Evolutionary conservation across 2,113 vertebrate genomes (phyloP).

Genomic region (Xerus inauris): DNA sequence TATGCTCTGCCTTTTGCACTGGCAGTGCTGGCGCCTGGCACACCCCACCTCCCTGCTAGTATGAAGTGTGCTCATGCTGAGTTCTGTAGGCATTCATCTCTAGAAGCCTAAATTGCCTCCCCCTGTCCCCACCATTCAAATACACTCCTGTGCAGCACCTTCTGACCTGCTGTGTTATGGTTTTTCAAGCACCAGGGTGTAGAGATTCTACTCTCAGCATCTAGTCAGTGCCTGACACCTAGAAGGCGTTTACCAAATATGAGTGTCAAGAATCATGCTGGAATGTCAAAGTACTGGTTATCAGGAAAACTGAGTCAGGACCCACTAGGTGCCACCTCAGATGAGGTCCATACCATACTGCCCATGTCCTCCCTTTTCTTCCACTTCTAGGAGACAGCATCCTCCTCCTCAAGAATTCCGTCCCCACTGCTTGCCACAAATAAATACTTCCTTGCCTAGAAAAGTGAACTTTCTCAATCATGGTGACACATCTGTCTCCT

Average conservation of each 20-base stretch:
- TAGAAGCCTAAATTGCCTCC: not conserved
- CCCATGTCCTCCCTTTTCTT: not conserved
- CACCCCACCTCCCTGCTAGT: not conserved
- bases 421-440: not conserved
- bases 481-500: not conserved
- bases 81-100: not conserved
- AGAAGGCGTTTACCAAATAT: not conserved
- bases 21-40: not conserved
- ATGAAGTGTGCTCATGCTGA: not conserved
- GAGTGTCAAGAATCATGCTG: not conserved
- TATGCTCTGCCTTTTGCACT: not conserved
- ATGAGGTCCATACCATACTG: not conserved
- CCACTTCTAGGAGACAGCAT: not conserved
- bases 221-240: not conserved
- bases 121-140: not conserved
- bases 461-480: not conserved
- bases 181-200: not conserved
- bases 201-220: not conserved
- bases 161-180: not conserved
- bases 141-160: not conserved
- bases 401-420: not conserved
- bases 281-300: not conserved
- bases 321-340: not conserved
- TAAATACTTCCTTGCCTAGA: not conserved
- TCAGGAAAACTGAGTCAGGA: not conserved